phyloP scores from a whole-genome alignment of 2,797 vertebrate species.

The Spondyliosoma cantharus region DNA sequence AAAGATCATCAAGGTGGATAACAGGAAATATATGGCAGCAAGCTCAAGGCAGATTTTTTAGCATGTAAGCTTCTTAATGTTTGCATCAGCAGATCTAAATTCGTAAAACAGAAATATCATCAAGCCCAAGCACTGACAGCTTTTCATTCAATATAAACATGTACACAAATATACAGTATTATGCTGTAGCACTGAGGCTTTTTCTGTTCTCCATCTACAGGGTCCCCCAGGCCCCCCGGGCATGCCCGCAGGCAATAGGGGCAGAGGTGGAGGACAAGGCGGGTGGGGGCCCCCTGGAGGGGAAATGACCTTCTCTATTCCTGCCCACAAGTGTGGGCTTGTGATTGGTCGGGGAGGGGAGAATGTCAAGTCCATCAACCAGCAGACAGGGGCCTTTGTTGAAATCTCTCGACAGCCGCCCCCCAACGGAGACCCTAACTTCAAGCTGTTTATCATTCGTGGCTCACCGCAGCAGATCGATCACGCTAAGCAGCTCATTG shows the following conservation, averaged over 20 bases:
- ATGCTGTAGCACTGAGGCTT: not conserved
- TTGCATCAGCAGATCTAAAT: not conserved
- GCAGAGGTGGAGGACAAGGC: constrained; percentile 82
- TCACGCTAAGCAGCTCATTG: constrained; percentile 94
- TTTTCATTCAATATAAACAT: not conserved
- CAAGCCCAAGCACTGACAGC: not conserved
- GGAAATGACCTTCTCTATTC: constrained; percentile 92
- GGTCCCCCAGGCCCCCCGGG: constrained; percentile 89
- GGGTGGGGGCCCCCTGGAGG: constrained; percentile 89
- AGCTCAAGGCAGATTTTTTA: not conserved
- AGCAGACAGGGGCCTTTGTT: constrained; percentile 92
- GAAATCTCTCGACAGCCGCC: constrained; percentile 92
- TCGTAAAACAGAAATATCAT: not conserved
- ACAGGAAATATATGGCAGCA: not conserved
- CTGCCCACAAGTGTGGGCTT: constrained; percentile 91
- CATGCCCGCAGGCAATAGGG: constrained; percentile 83
- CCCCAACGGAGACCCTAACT: constrained; percentile 91
- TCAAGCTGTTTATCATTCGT: constrained; percentile 91
- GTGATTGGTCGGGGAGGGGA: constrained; percentile 92
- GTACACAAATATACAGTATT: not conserved
- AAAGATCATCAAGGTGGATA: not conserved
- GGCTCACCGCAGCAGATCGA: constrained; percentile 92
- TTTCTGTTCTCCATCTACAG: constrained; percentile 49
- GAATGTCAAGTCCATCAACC: constrained; percentile 93
- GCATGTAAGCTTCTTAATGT: not conserved